Evolutionary conservation across 2,113 vertebrate species (phyloP), one percentile per base, ranked within the genome.

Genomic region (Oenanthe melanoleuca): DNA sequence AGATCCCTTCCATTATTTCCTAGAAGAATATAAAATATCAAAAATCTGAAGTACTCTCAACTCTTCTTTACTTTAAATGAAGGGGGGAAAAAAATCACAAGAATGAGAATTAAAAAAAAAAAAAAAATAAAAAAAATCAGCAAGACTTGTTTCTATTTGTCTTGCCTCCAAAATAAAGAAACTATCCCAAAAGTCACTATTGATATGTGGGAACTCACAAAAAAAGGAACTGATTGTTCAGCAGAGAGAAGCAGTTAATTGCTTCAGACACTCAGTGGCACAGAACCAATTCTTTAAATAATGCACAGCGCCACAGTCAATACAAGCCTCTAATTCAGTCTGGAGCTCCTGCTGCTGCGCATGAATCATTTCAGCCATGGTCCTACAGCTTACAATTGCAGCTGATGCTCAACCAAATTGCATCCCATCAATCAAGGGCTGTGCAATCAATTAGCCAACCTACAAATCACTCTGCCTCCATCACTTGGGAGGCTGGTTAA

Each of bases 281-380:
- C 87, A 88, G 79, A 95, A 95, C 88, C 92, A 93, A 78, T 61
- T 67, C 73, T 65, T 89, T 91, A 94, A 97, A 93, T 93, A 96
- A 94, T 79, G 82, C 92, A 90, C 83, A 93, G 50, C 0, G 6
- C 79, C 91, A 89, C 78, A 86, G 86, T 93, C 82, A 84, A 94
- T 92, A 93, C 71, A 90, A 89, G 79, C 74, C 81, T 88, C 84
- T 89, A 94, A 96, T 93, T 95, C 94, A 96, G 69, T 50, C 61
- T 89, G 86, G 88, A 72, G 71, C 50, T 78, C 80, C 81, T 87
- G 69, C 92, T 95, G 89, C 77, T 89, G 75, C 2, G 3, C 67
- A 75, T 89, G 80, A 97, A 93, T 94, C 61, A 80, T 33, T 90
- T 53, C 70, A 92, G 84, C 60, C 55, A 38, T 31, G 33, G 66